A percentile compares a stretch with the other conserved stretches of the same genome.
These are phyloP conservation scores for Delphinapterus leucas DNA, from an alignment of 2,113 vertebrate species.

Conservation along the genomic window DNA sequence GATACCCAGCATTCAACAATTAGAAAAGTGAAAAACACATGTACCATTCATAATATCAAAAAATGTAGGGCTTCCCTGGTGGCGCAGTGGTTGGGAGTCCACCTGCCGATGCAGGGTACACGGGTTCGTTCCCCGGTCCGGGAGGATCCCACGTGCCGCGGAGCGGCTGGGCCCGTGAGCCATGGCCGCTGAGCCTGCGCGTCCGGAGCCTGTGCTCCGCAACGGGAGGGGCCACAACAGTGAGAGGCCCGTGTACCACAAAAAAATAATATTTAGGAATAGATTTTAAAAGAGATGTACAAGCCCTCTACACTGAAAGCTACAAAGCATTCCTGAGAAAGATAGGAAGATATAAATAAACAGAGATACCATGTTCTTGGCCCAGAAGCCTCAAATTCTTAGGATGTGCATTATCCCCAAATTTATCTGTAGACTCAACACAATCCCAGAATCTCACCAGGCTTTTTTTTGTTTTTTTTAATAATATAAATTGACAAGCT, in stretches of 20 bases:
- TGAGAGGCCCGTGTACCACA: too few species aligned
- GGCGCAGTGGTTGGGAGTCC: too few species aligned
- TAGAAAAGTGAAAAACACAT: background rate
- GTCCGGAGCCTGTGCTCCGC: too few species aligned
- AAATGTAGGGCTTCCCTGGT: too few species aligned
- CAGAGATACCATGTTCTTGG: background rate
- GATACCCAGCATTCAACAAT: background rate
- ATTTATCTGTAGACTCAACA: background rate
- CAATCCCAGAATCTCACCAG: background rate
- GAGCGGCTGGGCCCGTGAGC: too few species aligned
- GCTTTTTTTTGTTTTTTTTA: background rate
- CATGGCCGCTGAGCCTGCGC: too few species aligned
- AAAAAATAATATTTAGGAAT: background rate
- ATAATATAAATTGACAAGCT: background rate
- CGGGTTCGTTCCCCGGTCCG: too few species aligned
- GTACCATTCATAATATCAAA: background rate
- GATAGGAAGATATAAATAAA: background rate
- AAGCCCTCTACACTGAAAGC: background rate
- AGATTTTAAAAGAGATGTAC: background rate
- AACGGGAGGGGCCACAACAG: too few species aligned
- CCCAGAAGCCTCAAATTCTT: constrained; percentile 6
- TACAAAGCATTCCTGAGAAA: background rate
- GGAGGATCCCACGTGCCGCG: too few species aligned
- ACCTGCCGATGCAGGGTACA: too few species aligned
- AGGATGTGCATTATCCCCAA: background rate